Evolutionary conservation across 2,113 vertebrate genomes (phyloP), one percentile per base, ranked within the genome.

Genomic region (Saimiri boliviensis): DNA sequence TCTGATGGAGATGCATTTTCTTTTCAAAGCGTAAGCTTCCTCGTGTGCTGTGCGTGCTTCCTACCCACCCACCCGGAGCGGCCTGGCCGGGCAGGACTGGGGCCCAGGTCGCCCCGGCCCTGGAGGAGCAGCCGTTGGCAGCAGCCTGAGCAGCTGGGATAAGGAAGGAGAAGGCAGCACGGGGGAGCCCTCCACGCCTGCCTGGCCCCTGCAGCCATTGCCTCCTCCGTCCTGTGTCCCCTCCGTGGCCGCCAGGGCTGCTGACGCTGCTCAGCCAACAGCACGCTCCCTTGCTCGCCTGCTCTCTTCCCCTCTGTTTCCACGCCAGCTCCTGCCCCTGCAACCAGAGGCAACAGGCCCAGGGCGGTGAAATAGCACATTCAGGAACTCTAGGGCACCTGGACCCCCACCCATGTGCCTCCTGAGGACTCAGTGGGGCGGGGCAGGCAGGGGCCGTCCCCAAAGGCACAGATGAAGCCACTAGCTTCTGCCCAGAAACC

Each of bases 51-150:
- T 90, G 93, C 0, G 89, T 10, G 93, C 94, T 91, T 88, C 76
- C 89, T 56, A 96, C 96, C 96, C 93, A 97, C 97, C 97, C 79
- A 83, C 91, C 91, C 74, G 14, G 25, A 5, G 58, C 82, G 12
- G 52, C 87, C 70, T 32, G 77, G n/a, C 10, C 0, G 0, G 42
- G 42, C 42, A 2, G 83, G 37, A 60, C 49, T 10, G 0, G 0
- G 80, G 60, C 63, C 56, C 68, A 25, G 19, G 20, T 3, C 0
- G 49, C 45, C 13, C 56, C n/a, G 83, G n/a, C 77, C 93, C 14
- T 11, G 4, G 80, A n/a, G 79, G 84, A 21, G 10, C 25, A 32
- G 74, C 73, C 1, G 1, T 25, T 0, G 0, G 37, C 66, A 1
- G 92, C 19, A 60, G 93, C 73, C 86, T 68, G n/a, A 14, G 93